Evolutionary conservation across 2,888 invertebrate species (phyloP), one percentile per base, ranked within the genome.

Genomic region (Brachynemurus nebulosus): DNA sequence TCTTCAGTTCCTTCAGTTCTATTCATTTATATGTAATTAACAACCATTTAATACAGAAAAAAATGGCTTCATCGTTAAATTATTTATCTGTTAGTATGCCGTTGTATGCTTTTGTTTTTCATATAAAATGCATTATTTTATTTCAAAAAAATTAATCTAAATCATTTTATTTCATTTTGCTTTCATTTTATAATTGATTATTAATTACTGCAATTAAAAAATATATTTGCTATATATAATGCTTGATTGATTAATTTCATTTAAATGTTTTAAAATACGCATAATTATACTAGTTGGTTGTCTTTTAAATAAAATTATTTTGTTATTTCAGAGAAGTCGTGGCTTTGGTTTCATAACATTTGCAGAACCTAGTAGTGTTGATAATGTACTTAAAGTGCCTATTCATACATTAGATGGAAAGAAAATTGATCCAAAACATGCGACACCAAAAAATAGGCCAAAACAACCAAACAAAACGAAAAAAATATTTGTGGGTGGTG

Each of bases 301-400:
- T n/a, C n/a, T n/a, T n/a, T n/a, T 30, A 30, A 30, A 11, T 8
- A 30, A 12, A 8, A 5, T 27, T 30, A 12, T 12, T n/a, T 27
- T 27, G 12, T 34, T 47, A 59, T 75, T 76, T 61, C 79, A 91
- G 90, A 81, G 90, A 63, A 90, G 89, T 72, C 82, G 91, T 65
- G 91, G 90, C 60, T 91, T 91, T 67, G 86, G 90, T 60, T 91
- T 91, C 72, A 90, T 91, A 66, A 90, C 90, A 59, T 91, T 91
- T 70, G 82, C 86, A 65, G 89, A 90, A 66, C 85, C 90, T 45
- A 76, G 82, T 53, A 84, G 88, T 59, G 90, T 91, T 52, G 89
- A 90, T 66, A 88, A 88, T 69, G 90, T 91, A 47, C 75, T 91
- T 45, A 86, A 88, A 57, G 86, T 89, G 53, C 88, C 88, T 46